A percentile compares a stretch with the other conserved stretches of the same genome.
These are phyloP conservation scores for Drosophila ezoana DNA, from an alignment of 2,888 invertebrate genomes.

Conservation along the genomic window DNA sequence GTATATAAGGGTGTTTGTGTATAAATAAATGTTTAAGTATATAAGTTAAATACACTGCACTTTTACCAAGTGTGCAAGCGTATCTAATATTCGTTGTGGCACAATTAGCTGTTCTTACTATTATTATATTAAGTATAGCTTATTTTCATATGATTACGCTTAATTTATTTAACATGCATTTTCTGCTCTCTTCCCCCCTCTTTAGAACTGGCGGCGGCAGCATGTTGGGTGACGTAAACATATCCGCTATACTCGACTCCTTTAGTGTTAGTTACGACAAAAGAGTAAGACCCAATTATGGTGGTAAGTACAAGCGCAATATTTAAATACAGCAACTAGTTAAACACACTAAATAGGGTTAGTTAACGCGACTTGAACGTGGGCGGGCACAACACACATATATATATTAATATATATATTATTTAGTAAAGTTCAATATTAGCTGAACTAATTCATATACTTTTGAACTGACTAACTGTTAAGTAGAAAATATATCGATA, in stretches of 20 bases:
- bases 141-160: neutral
- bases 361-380: constrained; percentile 48
- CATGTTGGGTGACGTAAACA: constrained; percentile 96
- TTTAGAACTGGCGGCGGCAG: constrained; percentile 86
- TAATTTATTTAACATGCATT: neutral
- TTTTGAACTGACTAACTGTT: constrained; percentile 14
- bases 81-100: too few species aligned
- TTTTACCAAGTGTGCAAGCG: too few species aligned
- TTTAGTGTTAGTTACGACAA: constrained; percentile 99
- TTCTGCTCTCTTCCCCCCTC: neutral
- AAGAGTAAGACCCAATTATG: constrained; percentile 99
- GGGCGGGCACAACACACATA: constrained; percentile 41
- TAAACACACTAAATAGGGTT: constrained; percentile 51
- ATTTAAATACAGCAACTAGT: constrained; percentile 21
- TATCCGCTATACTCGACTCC: constrained; percentile 97
- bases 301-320: constrained; percentile 89
- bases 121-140: neutral
- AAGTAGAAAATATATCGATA: neutral
- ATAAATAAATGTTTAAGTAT: too few species aligned
- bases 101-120: neutral
- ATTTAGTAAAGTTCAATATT: too few species aligned
- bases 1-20: too few species aligned
- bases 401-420: constrained; percentile 5
- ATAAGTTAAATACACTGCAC: too few species aligned
- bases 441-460: neutral